Evolutionary conservation across 53 echinoderm and acorn worm genomes (phyloP).

Genomic region (Echinometra lucunter): DNA sequence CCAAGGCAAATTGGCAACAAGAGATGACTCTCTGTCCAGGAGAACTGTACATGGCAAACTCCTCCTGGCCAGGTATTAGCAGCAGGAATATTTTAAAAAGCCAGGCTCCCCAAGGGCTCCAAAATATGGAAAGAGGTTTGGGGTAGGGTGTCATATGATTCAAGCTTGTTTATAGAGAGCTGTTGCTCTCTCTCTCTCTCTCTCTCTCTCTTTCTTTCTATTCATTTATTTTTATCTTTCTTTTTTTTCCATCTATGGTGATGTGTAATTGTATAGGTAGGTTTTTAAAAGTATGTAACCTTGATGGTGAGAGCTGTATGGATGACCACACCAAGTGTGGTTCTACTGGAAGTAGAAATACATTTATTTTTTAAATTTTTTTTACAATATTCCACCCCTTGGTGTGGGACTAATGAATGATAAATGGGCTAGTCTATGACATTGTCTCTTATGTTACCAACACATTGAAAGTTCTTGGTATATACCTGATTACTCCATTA

Average conservation of each 20-base stretch:
- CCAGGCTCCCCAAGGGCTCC: neutral
- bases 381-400: too few species aligned
- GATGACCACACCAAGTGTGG: neutral
- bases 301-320: neutral
- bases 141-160: neutral
- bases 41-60: neutral
- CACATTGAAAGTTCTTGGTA: too few species aligned
- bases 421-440: too few species aligned
- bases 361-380: too few species aligned
- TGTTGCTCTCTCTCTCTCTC: neutral
- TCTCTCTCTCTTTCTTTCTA: too few species aligned
- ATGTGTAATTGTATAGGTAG: too few species aligned
- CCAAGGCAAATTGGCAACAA: constrained; percentile 48
- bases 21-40: constrained; percentile 2
- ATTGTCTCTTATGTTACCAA: too few species aligned
- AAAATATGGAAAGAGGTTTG: constrained; percentile 24
- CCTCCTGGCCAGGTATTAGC: constrained; percentile 26
- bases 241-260: neutral
- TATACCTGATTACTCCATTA: too few species aligned
- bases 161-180: neutral
- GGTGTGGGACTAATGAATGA: too few species aligned
- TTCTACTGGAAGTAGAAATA: too few species aligned
- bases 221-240: too few species aligned
- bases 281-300: neutral
- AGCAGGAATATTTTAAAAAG: constrained; percentile 27